Evolutionary conservation across 2,797 vertebrate genomes (phyloP).

Genomic region (Rhinoraja longicauda): DNA sequence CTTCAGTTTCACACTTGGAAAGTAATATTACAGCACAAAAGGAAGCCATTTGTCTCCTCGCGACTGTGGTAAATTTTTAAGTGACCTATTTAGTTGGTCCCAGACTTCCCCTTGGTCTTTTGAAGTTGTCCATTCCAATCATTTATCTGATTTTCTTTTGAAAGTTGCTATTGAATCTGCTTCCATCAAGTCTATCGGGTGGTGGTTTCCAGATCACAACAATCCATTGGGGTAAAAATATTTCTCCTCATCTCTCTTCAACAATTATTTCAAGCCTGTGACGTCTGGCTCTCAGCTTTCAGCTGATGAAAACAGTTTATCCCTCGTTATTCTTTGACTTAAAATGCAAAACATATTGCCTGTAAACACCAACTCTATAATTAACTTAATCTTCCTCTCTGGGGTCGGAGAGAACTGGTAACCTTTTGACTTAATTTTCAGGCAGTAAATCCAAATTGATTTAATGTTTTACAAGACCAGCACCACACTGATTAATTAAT

Average conservation of each 20-base stretch:
- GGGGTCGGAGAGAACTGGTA: background rate
- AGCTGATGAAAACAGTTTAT: background rate
- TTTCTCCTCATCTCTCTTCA: background rate
- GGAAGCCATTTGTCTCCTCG: too few species aligned
- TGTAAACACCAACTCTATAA: background rate
- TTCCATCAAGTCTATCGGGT: background rate
- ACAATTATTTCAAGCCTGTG: background rate
- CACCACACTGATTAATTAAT: constrained; percentile 21
- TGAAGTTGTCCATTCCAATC: background rate
- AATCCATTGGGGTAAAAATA: background rate
- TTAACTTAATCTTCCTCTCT: background rate
- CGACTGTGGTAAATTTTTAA: background rate
- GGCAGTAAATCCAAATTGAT: constrained; percentile 29
- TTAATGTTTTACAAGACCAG: constrained; percentile 19
- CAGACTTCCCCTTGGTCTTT: background rate
- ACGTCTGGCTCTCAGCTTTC: background rate
- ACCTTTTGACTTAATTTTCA: constrained; percentile 3
- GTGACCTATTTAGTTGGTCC: background rate
- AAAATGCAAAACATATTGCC: background rate
- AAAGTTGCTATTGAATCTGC: background rate
- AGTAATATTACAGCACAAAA: background rate
- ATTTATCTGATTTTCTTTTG: background rate
- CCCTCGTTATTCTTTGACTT: background rate
- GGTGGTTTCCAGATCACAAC: background rate
- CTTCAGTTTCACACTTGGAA: background rate